Evolutionary conservation across 2,113 vertebrate species (phyloP).

Genomic region (Nibea albiflora): DNA sequence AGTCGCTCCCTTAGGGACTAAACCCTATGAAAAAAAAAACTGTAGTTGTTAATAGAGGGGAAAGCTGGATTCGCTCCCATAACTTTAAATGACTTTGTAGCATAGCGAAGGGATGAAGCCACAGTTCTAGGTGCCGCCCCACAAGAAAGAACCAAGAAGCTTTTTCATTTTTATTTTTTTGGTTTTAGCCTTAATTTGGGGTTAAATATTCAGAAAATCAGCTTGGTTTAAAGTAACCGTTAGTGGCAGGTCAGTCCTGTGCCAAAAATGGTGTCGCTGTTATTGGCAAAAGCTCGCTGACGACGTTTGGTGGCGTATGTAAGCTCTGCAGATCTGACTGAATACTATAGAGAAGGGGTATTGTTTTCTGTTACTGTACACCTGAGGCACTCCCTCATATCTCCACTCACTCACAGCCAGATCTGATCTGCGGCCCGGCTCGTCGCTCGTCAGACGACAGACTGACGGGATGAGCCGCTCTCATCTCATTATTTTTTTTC

Average conservation of each 20-base stretch:
- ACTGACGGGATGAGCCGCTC: background rate
- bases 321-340: conserved; percentile 25
- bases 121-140: conserved; percentile 53
- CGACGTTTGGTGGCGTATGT: conserved; percentile 1
- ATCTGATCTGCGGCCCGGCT: conserved; percentile 42
- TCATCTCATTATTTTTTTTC: background rate
- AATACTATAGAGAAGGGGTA: conserved; percentile 12
- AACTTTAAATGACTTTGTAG: conserved; percentile 51
- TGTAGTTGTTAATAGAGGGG: conserved; percentile 38
- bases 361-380: conserved; percentile 25
- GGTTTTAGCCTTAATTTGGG: conserved; percentile 75
- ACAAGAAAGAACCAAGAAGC: conserved; percentile 45
- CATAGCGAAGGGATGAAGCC: conserved; percentile 49
- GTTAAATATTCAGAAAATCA: conserved; percentile 34
- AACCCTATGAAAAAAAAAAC: conserved; percentile 25
- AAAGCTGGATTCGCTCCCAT: conserved; percentile 34
- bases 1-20: conserved; percentile 40
- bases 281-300: conserved; percentile 54
- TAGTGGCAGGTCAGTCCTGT: conserved; percentile 50
- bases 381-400: conserved; percentile 26
- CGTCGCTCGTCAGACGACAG: conserved; percentile 1
- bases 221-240: conserved; percentile 44
- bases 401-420: conserved; percentile 1
- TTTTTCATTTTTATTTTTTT: conserved; percentile 39
- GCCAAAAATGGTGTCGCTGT: conserved; percentile 58